A percentile compares a stretch with the other conserved stretches of the same genome.
These are phyloP conservation scores for Lasioglossum leucozonium DNA, from an alignment of 2,888 invertebrate species.

Conservation along the genomic window DNA sequence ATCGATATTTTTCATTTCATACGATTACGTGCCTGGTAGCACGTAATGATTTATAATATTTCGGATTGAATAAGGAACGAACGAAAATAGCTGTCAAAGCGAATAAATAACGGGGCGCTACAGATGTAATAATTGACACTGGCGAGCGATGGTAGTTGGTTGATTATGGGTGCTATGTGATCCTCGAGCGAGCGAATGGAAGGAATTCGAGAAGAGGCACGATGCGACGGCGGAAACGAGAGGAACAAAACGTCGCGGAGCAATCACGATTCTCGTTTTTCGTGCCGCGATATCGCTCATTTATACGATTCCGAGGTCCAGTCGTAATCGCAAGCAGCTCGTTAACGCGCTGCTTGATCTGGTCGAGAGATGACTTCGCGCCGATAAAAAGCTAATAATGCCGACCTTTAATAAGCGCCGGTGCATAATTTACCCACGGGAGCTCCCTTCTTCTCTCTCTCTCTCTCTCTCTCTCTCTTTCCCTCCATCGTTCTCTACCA, in stretches of 20 bases:
- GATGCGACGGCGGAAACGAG: constrained; percentile 25
- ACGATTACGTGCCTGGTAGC: neutral
- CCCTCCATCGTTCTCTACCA: neutral
- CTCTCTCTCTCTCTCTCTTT: neutral
- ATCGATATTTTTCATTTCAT: neutral
- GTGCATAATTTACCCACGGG: constrained; percentile 53
- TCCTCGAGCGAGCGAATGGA: neutral
- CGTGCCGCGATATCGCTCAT: constrained; percentile 43
- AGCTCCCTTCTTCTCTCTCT: neutral
- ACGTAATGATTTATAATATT: neutral
- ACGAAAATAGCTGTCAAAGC: neutral
- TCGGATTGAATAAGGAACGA: neutral
- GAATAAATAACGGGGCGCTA: constrained; percentile 8
- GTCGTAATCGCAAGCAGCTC: constrained; percentile 60
- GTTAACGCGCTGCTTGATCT: constrained; percentile 53
- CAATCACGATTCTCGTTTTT: constrained; percentile 38
- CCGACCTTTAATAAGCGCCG: constrained; percentile 53
- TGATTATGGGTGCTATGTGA: constrained; percentile 8
- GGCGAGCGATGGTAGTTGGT: neutral
- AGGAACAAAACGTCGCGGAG: constrained; percentile 29
- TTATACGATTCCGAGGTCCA: constrained; percentile 53
- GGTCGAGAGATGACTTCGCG: constrained; percentile 37
- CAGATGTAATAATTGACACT: constrained; percentile 26
- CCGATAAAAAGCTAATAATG: constrained; percentile 62
- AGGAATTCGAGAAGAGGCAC: constrained; percentile 12